These are phyloP conservation scores for Crocallis elinguaria DNA, from an alignment of 2,888 invertebrate species.

Conservation along the genomic window DNA sequence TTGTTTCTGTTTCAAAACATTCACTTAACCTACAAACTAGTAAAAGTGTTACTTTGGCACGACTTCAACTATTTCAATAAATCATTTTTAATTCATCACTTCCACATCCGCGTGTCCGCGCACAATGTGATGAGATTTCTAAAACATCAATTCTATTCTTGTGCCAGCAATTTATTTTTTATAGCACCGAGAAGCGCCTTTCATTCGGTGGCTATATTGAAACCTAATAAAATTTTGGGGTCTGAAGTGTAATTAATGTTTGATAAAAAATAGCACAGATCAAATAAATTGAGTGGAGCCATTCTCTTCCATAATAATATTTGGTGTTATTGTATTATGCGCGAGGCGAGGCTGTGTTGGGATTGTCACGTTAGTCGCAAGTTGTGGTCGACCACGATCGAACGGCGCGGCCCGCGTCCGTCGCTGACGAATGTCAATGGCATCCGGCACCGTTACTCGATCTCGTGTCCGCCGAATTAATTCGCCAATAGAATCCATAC, in stretches of 20 bases:
- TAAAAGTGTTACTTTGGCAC: conserved; percentile 27
- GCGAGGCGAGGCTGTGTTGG: conserved; percentile 34
- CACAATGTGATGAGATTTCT: conserved; percentile 27
- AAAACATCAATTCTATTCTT: conserved; percentile 20
- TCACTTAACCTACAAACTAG: conserved; percentile 28
- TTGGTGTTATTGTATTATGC: conserved; percentile 18
- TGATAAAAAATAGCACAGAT: conserved; percentile 17
- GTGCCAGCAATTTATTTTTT: conserved; percentile 23
- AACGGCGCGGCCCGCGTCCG: conserved; percentile 55
- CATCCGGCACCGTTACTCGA: conserved; percentile 81
- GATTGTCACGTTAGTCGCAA: conserved; percentile 46
- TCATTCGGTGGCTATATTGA: conserved; percentile 8
- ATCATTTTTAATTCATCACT: conserved; percentile 29
- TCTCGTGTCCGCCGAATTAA: conserved; percentile 81
- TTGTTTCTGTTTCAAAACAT: conserved; percentile 22
- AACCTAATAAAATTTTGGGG: conserved; percentile 14
- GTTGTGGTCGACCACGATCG: conserved; percentile 44
- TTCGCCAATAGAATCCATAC: conserved; percentile 77
- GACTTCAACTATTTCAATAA: conserved; percentile 26
- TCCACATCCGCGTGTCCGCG: conserved; percentile 19
- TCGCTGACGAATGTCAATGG: conserved; percentile 82
- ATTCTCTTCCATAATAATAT: conserved; percentile 18
- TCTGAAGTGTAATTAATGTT: conserved; percentile 15
- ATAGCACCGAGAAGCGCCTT: conserved; percentile 4
- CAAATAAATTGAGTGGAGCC: conserved; percentile 16